phyloP scores from a whole-genome alignment of 1,140 invertebrate species.

The Caenorhabditis inopinata region DNA sequence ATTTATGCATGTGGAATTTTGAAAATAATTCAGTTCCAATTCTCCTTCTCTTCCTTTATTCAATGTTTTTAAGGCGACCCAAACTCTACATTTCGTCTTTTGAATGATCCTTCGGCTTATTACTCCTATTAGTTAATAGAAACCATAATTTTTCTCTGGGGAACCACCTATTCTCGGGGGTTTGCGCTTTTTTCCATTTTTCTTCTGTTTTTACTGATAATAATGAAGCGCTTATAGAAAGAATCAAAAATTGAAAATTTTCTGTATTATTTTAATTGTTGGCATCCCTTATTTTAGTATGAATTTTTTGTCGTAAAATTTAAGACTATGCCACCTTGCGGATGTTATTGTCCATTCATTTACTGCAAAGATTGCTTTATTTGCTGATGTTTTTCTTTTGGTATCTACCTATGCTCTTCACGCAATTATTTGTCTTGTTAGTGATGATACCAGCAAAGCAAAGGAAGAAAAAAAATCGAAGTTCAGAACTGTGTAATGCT shows the following conservation, averaged over 20 bases:
- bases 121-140: too few species aligned
- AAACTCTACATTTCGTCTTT: too few species aligned
- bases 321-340: neutral
- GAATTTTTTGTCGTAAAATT: neutral
- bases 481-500: neutral
- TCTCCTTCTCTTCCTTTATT: neutral
- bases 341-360: too few species aligned
- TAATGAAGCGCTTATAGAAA: neutral
- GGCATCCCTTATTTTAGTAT: too few species aligned
- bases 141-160: too few species aligned
- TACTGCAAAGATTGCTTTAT: too few species aligned
- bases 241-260: neutral
- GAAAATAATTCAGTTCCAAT: neutral
- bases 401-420: constrained; percentile 24
- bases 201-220: constrained; percentile 15
- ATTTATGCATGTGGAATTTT: neutral
- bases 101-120: too few species aligned
- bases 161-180: too few species aligned
- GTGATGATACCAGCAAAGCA: constrained; percentile 28
- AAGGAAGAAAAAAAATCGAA: neutral
- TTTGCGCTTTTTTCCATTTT: constrained; percentile 16
- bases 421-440: constrained; percentile 29
- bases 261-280: too few species aligned
- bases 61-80: too few species aligned
- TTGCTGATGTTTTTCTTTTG: constrained; percentile 14